Evolutionary conservation across 2,113 vertebrate genomes (phyloP).

Genomic region (Globicephala melas): DNA sequence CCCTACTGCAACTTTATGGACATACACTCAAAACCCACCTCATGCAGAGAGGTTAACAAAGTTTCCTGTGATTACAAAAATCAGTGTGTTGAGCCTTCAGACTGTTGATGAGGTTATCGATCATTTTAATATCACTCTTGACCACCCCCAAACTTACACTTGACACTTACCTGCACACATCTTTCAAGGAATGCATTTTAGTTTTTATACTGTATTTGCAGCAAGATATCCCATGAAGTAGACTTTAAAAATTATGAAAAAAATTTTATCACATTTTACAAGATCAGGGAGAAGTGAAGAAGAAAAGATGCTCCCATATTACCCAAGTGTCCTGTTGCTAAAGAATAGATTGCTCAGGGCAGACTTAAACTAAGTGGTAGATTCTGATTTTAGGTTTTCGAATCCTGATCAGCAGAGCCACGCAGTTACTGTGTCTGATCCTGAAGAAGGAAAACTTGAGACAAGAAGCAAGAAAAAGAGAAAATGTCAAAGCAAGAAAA

Average conservation of each 20-base stretch:
- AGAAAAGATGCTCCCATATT: background rate
- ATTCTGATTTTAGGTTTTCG: conserved; percentile 4
- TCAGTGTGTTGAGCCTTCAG: background rate
- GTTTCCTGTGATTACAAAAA: background rate
- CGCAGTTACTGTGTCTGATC: conserved; percentile 20
- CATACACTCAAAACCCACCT: background rate
- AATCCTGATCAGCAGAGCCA: conserved; percentile 31
- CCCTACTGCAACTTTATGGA: background rate
- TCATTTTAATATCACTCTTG: background rate
- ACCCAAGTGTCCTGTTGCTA: background rate
- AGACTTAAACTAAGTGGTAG: background rate
- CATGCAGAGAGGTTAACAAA: background rate
- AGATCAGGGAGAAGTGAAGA: background rate
- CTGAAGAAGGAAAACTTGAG: conserved; percentile 48
- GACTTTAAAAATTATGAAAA: background rate
- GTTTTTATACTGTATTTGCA: background rate
- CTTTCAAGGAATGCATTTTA: background rate
- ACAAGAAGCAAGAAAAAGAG: conserved; percentile 15
- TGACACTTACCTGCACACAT: background rate
- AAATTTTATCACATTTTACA: background rate
- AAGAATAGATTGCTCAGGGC: background rate
- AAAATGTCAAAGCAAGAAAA: conserved; percentile 14
- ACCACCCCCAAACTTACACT: background rate
- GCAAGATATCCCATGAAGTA: background rate
- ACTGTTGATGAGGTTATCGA: background rate